Evolutionary conservation across 1,140 invertebrate genomes (phyloP).

Genomic region (Aporrectodea caliginosa): DNA sequence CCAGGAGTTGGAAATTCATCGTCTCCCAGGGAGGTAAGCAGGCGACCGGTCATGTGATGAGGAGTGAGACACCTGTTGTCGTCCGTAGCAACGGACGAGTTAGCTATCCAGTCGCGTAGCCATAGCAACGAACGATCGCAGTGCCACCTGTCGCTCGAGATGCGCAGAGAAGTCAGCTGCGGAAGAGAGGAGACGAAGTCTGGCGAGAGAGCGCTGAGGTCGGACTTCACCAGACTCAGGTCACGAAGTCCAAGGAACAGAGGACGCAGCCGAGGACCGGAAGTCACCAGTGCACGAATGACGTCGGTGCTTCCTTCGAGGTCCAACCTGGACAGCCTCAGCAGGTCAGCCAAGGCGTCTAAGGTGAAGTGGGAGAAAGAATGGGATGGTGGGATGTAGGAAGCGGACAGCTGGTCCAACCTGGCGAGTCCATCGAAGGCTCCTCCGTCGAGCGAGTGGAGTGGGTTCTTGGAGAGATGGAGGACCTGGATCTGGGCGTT

Average conservation of each 20-base stretch:
- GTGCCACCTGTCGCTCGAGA: conserved; percentile 55
- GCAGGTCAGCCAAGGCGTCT: conserved; percentile 6
- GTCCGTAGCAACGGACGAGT: not conserved
- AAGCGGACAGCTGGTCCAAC: conserved; percentile 66
- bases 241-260: conserved; percentile 61
- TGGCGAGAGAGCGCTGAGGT: conserved; percentile 62
- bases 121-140: conserved; percentile 48
- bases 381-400: conserved; percentile 62
- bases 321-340: conserved; percentile 58
- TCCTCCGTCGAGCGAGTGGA: conserved; percentile 64
- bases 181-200: conserved; percentile 69
- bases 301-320: conserved; percentile 70
- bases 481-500: conserved; percentile 58
- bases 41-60: not conserved
- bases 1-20: not conserved
- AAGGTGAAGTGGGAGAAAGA: conserved; percentile 44
- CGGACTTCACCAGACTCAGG: conserved; percentile 64
- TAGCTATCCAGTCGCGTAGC: conserved; percentile 46
- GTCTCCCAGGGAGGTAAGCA: not conserved
- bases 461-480: conserved; percentile 73
- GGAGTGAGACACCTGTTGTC: not conserved
- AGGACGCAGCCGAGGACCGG: conserved; percentile 62
- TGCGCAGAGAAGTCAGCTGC: conserved; percentile 57
- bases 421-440: conserved; percentile 65
- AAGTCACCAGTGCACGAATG: conserved; percentile 63